phyloP scores from a whole-genome alignment of 2,797 vertebrate genomes.

The Naso thynnoides region DNA sequence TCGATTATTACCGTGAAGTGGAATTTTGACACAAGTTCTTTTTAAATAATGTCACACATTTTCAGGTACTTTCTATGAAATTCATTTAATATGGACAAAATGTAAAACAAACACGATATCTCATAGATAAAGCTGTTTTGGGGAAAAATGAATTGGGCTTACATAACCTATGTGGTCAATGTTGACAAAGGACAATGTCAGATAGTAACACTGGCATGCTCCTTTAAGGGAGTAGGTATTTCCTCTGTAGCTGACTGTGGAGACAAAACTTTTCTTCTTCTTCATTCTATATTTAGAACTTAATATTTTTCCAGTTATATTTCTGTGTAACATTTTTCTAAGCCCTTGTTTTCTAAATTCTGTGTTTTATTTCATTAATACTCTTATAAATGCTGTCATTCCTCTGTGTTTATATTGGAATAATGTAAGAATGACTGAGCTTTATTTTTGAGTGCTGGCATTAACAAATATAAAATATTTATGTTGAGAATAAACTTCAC shows the following conservation, averaged over 20 bases:
- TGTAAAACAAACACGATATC: too few relatives aligned
- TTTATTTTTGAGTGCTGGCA: constrained; percentile 13
- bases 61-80: too few relatives aligned
- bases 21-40: too few relatives aligned
- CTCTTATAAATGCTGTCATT: neutral
- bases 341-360: neutral
- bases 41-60: too few relatives aligned
- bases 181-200: too few relatives aligned
- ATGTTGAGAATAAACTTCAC: constrained; percentile 18
- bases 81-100: too few relatives aligned
- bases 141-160: too few relatives aligned
- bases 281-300: neutral
- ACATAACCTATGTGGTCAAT: too few relatives aligned
- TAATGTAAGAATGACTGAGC: constrained; percentile 5
- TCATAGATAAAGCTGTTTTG: too few relatives aligned
- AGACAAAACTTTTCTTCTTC: too few relatives aligned
- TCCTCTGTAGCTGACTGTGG: neutral
- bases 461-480: constrained; percentile 28
- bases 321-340: neutral
- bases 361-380: neutral
- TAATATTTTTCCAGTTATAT: neutral
- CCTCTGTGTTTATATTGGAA: neutral
- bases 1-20: too few relatives aligned
- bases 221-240: neutral
- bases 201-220: too few relatives aligned